A percentile compares a stretch with the other conserved stretches of the same genome.
Conservation (phyloP, 2,797 vertebrate genomes). For the Eulemur mongoz region DNA sequence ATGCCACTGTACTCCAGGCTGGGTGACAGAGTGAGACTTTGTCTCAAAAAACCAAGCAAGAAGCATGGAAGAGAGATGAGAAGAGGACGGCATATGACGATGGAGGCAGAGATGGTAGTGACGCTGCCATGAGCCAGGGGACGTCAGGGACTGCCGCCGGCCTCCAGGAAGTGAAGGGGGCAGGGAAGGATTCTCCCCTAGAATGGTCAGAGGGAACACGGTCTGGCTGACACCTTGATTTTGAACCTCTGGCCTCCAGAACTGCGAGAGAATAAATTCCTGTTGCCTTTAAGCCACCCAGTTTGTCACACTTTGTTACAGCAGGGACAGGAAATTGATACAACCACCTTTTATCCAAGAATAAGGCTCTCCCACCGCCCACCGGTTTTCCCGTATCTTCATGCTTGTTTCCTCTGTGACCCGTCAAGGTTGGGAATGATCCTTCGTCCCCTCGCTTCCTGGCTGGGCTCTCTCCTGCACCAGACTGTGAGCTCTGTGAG, state of each 20-base stretch:
- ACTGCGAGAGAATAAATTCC: neutral
- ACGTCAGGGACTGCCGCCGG: neutral
- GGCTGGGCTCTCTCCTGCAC: neutral
- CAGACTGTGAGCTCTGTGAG: neutral
- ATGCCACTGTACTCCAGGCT: too few species aligned
- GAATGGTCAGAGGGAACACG: too few species aligned
- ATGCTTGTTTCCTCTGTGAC: neutral
- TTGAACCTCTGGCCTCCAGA: neutral
- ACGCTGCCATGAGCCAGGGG: neutral
- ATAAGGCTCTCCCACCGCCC: neutral
- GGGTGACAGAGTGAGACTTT: too few species aligned
- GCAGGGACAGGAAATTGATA: neutral
- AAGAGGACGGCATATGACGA: neutral
- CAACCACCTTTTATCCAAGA: neutral
- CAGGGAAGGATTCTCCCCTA: fast-evolving
- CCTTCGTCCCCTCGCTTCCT: neutral
- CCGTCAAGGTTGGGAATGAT: fast-evolving
- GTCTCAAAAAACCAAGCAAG: too few species aligned
- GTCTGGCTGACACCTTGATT: neutral
- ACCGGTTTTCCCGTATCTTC: neutral
- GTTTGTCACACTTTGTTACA: neutral
- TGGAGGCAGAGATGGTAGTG: neutral
- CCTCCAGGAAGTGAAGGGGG: neutral
- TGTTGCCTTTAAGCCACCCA: neutral
- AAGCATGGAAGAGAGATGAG: neutral